Percentiles rank a stretch among this genome's conserved stretches.
Conservation (phyloP, 2,113 vertebrate species). For the Garra rufa region DNA sequence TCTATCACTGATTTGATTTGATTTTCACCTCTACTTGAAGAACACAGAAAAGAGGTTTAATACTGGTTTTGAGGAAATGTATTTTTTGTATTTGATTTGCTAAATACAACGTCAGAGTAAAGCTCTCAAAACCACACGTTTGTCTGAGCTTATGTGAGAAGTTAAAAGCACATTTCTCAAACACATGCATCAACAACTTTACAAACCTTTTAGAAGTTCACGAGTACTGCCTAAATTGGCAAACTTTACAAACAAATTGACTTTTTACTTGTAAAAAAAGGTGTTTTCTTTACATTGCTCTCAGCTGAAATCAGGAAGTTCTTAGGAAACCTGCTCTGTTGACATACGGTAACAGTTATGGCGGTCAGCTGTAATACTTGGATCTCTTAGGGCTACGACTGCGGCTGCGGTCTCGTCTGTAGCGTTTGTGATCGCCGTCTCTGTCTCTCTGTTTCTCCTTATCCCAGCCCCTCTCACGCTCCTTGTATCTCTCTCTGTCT, state of each 20-base stretch:
- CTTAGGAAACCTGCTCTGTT: not conserved
- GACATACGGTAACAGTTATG: not conserved
- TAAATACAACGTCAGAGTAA: not conserved
- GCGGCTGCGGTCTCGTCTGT: slow-evolving; percentile 74
- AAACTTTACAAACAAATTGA: not conserved
- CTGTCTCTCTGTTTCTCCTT: slow-evolving; percentile 71
- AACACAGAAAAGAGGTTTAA: not conserved
- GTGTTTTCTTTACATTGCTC: not conserved
- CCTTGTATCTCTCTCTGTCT: slow-evolving; percentile 76
- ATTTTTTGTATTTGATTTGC: not conserved
- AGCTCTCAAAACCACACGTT: not conserved
- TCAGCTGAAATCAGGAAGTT: not conserved
- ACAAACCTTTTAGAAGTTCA: not conserved
- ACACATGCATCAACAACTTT: not conserved
- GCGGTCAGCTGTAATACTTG: slow-evolving; percentile 83
- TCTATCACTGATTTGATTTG: not conserved
- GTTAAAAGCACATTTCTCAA: too few relatives aligned
- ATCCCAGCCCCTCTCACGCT: slow-evolving; percentile 71
- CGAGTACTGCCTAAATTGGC: not conserved
- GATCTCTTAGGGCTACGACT: slow-evolving; percentile 85
- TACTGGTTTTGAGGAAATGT: not conserved
- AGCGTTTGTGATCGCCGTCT: slow-evolving; percentile 70
- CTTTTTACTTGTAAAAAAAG: not conserved
- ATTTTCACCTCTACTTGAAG: not conserved
- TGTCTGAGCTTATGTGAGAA: not conserved